These are phyloP conservation scores for Anableps anableps DNA, from an alignment of 2,797 vertebrate species.

Conservation along the genomic window DNA sequence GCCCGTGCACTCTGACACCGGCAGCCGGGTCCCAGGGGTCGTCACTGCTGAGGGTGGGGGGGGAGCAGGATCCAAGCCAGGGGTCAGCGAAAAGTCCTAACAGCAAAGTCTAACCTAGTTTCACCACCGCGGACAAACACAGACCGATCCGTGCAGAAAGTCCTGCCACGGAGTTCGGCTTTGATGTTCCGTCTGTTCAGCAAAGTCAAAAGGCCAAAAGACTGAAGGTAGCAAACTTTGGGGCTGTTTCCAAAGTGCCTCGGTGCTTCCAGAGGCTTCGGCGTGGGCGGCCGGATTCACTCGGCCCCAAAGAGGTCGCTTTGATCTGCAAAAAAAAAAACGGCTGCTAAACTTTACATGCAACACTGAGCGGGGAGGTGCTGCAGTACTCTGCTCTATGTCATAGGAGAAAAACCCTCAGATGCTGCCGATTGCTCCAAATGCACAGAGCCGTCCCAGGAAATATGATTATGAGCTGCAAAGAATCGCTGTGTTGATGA, in stretches of 20 bases:
- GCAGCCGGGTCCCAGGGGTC: constrained; percentile 65
- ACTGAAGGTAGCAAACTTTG: constrained; percentile 58
- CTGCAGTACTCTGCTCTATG: neutral
- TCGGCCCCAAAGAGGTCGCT: constrained; percentile 15
- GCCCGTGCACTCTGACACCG: constrained; percentile 78
- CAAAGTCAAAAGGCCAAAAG: constrained; percentile 74
- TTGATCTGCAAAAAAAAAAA: constrained; percentile 4
- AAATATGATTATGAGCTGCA: neutral
- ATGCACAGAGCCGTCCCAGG: no score
- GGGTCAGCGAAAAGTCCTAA: constrained; percentile 79
- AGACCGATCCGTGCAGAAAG: constrained; percentile 33
- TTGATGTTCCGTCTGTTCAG: constrained; percentile 30
- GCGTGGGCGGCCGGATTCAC: constrained; percentile 50
- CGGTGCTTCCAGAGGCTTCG: constrained; percentile 33
- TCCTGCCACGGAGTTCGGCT: constrained; percentile 31
- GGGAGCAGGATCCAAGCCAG: constrained; percentile 74
- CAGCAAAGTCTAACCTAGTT: constrained; percentile 83
- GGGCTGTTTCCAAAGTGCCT: constrained; percentile 44
- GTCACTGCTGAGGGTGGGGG: constrained; percentile 60
- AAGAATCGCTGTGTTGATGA: neutral
- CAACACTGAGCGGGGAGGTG: constrained; percentile 1
- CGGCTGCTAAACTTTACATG: constrained; percentile 21
- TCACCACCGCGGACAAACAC: constrained; percentile 28
- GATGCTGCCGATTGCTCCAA: no score
- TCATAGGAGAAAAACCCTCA: neutral